Conservation (phyloP, 2,797 vertebrate genomes). For the Arrhamphus sclerolepis region DNA sequence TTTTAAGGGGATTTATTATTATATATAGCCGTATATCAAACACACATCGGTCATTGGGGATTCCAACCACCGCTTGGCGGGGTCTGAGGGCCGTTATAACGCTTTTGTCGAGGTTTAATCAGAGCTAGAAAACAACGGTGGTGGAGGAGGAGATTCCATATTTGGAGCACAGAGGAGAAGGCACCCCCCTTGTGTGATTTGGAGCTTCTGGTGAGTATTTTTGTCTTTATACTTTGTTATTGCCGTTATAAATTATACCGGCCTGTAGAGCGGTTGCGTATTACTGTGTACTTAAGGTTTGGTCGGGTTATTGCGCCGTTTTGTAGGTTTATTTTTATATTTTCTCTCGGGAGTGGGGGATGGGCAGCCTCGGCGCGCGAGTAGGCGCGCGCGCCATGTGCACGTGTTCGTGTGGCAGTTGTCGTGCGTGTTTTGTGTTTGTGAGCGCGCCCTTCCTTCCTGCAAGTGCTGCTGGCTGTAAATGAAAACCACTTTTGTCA, state of each 20-base stretch:
- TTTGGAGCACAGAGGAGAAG: conserved; percentile 80
- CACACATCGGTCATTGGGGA: conserved; percentile 76
- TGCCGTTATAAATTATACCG: conserved; percentile 54
- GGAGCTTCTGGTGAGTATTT: conserved; percentile 81
- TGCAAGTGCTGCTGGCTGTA: conserved; percentile 37
- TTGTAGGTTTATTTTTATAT: conserved; percentile 65
- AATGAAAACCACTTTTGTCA: conserved; percentile 18
- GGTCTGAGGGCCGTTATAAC: conserved; percentile 75
- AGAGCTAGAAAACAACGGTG: conserved; percentile 70
- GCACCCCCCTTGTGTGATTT: conserved; percentile 78
- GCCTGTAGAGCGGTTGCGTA: not conserved
- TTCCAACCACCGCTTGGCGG: conserved; percentile 63
- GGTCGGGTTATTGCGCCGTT: conserved; percentile 43
- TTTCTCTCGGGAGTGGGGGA: conserved; percentile 77
- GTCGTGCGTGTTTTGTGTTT: conserved; percentile 59
- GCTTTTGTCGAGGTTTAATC: conserved; percentile 72
- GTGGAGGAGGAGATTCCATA: conserved; percentile 85
- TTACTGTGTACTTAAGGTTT: not conserved
- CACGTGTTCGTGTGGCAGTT: conserved; percentile 49
- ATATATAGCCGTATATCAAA: conserved; percentile 60
- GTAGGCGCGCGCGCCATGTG: conserved; percentile 54
- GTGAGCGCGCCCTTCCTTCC: conserved; percentile 66
- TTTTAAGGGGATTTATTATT: conserved; percentile 68
- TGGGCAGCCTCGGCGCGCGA: conserved; percentile 77
- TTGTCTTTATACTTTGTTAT: conserved; percentile 37